Base-by-base conservation (phyloP, 2,888 invertebrate genomes). In the Graphium colonna region DNA sequence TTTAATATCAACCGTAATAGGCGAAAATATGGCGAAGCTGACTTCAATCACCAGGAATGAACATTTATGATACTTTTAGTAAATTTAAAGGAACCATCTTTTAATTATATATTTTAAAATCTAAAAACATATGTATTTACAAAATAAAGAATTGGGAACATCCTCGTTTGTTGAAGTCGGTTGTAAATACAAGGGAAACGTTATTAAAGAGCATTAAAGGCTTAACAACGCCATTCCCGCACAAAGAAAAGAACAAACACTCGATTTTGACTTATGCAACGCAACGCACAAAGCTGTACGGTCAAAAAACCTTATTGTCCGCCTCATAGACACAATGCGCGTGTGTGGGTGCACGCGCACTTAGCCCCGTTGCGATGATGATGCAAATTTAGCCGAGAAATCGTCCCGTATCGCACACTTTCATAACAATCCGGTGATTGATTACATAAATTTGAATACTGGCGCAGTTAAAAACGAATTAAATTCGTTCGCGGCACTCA, bases 341-440 rank as follows among this genome's bases (percentile, higher is more conserved):
- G 62, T 38, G 61, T 60, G 60, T 65, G 65, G 67, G 69, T 69
- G 64, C 61, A 64, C 62, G 60, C 56, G 64, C 67, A 70, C 68
- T 71, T 77, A 80, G 77, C 78, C 77, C 77, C 72, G 69, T 73
- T 75, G 75, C 75, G 73, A 63, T 69, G 76, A 75, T 87, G 88
- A 82, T 79, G 88, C 80, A 85, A 88, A 86, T 79, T 77, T 73
- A 76, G 65, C 71, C 78, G 76, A 85, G 85, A 85, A 84, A 84
- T 83, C 79, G 71, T 75, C 79, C 77, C 67, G 79, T 82, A 85
- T 82, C 77, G 77, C 77, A 82, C 79, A 81, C 84, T 88, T 88
- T 88, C 88, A 86, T 86, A 89, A 88, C 85, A 80, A 88, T 81
- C 80, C 71, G 61, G 74, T 89, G 88, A 89, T 88, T 88, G 87